Percentiles rank a stretch among this genome's conserved stretches.
Conservation (phyloP, 2,888 invertebrate genomes). For the Venusia cambrica region DNA sequence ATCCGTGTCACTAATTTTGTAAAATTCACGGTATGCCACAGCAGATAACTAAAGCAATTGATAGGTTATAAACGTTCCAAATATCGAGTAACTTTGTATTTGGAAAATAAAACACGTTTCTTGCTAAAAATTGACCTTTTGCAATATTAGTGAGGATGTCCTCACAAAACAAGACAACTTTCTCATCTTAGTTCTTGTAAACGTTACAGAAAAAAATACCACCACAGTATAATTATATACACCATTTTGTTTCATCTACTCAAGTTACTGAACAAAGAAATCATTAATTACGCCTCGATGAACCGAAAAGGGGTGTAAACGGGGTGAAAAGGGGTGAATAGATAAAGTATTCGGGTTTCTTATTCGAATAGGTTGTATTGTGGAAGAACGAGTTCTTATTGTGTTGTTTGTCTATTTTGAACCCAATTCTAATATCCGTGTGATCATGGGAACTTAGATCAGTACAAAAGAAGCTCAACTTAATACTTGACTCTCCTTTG, state of each 20-base stretch:
- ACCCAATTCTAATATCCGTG: conserved; percentile 49
- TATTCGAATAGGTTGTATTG: conserved; percentile 33
- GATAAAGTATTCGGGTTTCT: conserved; percentile 16
- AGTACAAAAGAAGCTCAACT: too few relatives aligned
- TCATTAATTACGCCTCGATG: conserved; percentile 11
- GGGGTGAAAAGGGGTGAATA: conserved; percentile 10
- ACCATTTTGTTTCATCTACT: conserved; percentile 9
- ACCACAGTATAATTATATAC: conserved; percentile 1
- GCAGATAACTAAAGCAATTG: too few relatives aligned
- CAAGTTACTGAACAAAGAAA: conserved; percentile 16
- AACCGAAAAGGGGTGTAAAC: conserved; percentile 5
- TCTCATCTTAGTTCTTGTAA: not conserved
- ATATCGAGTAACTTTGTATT: too few relatives aligned
- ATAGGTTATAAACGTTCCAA: too few relatives aligned
- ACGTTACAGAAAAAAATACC: conserved; percentile 1
- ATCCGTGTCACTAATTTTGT: too few relatives aligned
- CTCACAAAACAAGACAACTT: too few relatives aligned
- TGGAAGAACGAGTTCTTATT: conserved; percentile 46
- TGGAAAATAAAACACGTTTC: too few relatives aligned
- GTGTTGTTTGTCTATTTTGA: conserved; percentile 41
- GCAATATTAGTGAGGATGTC: too few relatives aligned
- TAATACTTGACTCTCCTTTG: too few relatives aligned
- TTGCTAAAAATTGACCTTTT: too few relatives aligned
- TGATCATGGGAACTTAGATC: conserved; percentile 36
- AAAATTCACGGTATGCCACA: too few relatives aligned